Evolutionary conservation across 30 jellyfish, hydroid and myxozoan genomes (phyloP).

Genomic region (Calvadosia cruxmelitensis): DNA sequence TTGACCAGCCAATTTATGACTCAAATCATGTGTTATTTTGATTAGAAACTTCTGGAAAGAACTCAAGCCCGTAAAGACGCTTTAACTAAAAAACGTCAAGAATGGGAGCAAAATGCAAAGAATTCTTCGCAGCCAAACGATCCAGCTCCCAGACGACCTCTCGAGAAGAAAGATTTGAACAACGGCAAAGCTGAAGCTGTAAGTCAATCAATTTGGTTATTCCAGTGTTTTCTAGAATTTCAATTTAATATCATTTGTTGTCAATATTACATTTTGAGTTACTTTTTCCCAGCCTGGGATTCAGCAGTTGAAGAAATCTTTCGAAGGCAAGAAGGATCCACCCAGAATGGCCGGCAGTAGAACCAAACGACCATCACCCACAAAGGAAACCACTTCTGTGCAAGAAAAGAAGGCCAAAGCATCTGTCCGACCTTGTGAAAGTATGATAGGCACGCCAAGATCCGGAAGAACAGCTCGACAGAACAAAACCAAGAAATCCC

Average conservation of each 20-base stretch:
- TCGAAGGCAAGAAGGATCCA: background rate
- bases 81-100: background rate
- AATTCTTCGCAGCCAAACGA: background rate
- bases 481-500: background rate
- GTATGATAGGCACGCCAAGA: background rate
- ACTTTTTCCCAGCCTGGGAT: background rate
- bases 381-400: background rate
- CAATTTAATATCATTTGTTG: too few relatives aligned
- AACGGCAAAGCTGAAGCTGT: background rate
- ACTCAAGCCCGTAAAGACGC: conserved; percentile 40
- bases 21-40: background rate
- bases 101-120: background rate
- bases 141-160: background rate
- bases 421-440: background rate
- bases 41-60: conserved; percentile 48
- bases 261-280: too few relatives aligned
- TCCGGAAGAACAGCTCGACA: background rate
- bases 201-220: too few relatives aligned
- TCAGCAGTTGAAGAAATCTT: background rate
- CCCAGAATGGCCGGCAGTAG: background rate
- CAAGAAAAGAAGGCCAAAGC: background rate
- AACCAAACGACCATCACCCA: background rate
- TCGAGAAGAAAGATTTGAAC: background rate
- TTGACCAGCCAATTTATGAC: background rate
- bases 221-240: too few relatives aligned